Base-by-base conservation (phyloP, 2,797 vertebrate genomes). In the Propithecus perrieri region DNA sequence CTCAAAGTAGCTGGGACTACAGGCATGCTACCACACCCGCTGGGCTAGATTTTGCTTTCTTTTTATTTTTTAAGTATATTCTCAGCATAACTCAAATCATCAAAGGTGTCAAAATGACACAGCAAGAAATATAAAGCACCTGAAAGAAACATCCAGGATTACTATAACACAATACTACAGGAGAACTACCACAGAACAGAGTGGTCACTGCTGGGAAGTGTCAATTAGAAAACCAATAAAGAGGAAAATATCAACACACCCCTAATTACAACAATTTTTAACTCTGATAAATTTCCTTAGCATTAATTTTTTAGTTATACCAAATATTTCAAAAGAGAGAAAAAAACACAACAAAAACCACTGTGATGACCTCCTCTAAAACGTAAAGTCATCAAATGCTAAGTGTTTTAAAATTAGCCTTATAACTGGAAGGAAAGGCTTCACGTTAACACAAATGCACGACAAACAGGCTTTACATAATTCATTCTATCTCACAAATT, bases 391-490 rank as follows among this genome's bases (percentile, higher is more conserved):
- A 90, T 46, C 71, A 80, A 78, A 61, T 28, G 43, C 4, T 67
- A 79, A 90, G 17, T 33, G 20, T 75, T 75, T 75, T 84, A 46
- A 89, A 81, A 72, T 85, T 17, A 95, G 5, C 53, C 6, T 93
- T 79, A 65, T 20, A 57, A 79, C 61, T 18, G 83, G 33, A 94
- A 93, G 83, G 33, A 94, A 93, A 96, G 18, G 14, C 41, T 88
- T 33, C 24, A 43, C 8, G 35, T 85, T n/a, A 89, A 75, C 43
- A 76, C n/a, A 76, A 88, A 65, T n/a, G 10, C 8, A 17, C 1
- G 43, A 72, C 24, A 93, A 67, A 72, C 17, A 86, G 35, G 7
- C 17, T 35, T 76, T 74, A 75, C 20, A 74, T n/a, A 91, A 85
- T 71, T 46, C 59, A 94, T 50, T 92, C 43, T 84, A 74, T 33